Percentiles rank a stretch among this genome's conserved stretches.
These are phyloP conservation scores for Anthopleura sola DNA, from an alignment of 64 coral and sea anemone genomes.

Conservation along the genomic window DNA sequence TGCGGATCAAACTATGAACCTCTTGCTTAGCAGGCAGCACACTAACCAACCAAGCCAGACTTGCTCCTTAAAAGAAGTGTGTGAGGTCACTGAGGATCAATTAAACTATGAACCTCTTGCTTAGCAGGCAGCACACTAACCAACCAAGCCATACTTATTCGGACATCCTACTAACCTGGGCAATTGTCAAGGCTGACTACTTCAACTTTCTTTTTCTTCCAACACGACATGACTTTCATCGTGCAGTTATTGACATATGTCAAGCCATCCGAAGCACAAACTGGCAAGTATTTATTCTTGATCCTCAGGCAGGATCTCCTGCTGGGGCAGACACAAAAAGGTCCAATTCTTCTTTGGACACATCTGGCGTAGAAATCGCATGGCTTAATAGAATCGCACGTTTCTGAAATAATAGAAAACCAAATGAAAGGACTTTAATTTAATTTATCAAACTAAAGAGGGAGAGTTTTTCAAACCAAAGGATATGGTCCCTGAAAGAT, in stretches of 20 bases:
- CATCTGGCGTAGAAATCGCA: not conserved
- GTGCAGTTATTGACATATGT: not conserved
- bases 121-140: too few species aligned
- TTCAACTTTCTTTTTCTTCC: not conserved
- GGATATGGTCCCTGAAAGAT: too few species aligned
- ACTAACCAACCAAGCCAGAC: too few species aligned
- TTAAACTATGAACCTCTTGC: too few species aligned
- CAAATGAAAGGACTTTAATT: not conserved
- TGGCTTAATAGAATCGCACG: not conserved
- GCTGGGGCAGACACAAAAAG: not conserved
- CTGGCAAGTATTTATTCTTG: not conserved
- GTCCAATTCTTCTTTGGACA: not conserved
- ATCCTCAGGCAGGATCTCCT: not conserved
- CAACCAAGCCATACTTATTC: too few species aligned
- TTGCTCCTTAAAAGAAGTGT: too few species aligned
- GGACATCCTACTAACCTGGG: not conserved
- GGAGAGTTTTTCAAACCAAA: not conserved
- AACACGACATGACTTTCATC: not conserved
- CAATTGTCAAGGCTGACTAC: not conserved
- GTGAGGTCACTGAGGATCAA: too few species aligned
- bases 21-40: too few species aligned
- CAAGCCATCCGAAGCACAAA: conserved; percentile 11
- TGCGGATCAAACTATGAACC: too few species aligned
- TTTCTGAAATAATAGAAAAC: not conserved
- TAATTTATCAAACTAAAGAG: not conserved